These are phyloP conservation scores for Mythimna vitellina DNA, from an alignment of 2,888 invertebrate species.

Conservation along the genomic window DNA sequence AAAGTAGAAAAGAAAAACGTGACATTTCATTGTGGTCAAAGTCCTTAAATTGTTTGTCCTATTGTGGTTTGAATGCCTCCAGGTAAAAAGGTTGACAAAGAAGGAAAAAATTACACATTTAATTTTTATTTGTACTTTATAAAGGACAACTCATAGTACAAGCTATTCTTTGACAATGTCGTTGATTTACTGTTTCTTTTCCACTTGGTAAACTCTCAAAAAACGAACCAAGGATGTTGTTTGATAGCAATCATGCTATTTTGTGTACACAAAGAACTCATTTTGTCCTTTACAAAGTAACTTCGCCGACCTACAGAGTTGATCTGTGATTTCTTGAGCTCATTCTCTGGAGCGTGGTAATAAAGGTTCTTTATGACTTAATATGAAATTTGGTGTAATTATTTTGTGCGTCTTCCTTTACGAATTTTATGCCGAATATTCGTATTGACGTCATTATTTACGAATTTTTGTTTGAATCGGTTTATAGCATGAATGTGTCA, in stretches of 20 bases:
- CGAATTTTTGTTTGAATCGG: background rate
- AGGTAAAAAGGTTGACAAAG: constrained; percentile 43
- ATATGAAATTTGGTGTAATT: constrained; percentile 39
- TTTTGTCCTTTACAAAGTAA: constrained; percentile 64
- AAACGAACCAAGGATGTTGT: constrained; percentile 63
- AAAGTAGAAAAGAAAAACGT: constrained; percentile 12
- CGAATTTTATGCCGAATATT: background rate
- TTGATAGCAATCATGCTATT: constrained; percentile 68
- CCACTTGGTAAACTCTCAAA: constrained; percentile 53
- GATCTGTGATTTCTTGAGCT: constrained; percentile 57
- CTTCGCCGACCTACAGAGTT: constrained; percentile 48
- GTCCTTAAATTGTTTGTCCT: constrained; percentile 32
- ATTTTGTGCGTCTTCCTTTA: constrained; percentile 22
- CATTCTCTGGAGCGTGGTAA: constrained; percentile 48
- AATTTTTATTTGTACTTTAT: constrained; percentile 34
- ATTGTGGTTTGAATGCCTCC: constrained; percentile 41
- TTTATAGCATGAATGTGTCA: too few species aligned
- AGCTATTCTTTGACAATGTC: background rate
- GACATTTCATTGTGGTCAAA: background rate
- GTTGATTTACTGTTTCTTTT: constrained; percentile 62
- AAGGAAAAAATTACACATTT: constrained; percentile 44
- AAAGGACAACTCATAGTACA: constrained; percentile 5
- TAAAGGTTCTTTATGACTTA: constrained; percentile 40
- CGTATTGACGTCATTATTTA: background rate
- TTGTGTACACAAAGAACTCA: constrained; percentile 67